Percentiles rank a stretch among this genome's conserved stretches.
Conservation (phyloP, 2,888 invertebrate genomes). For the Nesidiocoris tenuis region DNA sequence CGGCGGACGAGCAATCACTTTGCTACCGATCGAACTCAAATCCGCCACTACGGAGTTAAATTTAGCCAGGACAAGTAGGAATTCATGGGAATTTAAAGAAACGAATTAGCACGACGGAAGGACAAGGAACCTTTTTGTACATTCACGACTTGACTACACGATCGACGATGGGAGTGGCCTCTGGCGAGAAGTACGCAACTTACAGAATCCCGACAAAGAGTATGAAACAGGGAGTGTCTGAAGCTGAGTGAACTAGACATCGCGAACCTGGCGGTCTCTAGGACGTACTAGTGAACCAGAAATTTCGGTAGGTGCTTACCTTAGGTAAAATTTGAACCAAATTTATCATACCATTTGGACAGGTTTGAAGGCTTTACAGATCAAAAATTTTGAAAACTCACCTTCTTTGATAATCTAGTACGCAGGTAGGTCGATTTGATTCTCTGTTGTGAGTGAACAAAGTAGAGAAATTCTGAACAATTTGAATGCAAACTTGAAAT, state of each 20-base stretch:
- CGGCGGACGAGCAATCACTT: not conserved
- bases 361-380: no score
- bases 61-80: not conserved
- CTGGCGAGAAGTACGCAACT: not conserved
- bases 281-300: no score
- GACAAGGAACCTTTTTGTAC: not conserved
- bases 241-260: no score
- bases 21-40: not conserved
- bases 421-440: no score
- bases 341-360: no score
- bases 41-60: not conserved
- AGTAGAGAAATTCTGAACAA: slow-evolving; percentile 68
- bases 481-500: not conserved
- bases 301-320: no score
- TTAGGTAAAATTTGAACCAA: no score
- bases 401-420: no score
- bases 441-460: no score
- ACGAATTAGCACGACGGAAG: not conserved
- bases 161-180: not conserved
- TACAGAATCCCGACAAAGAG: not conserved
- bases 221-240: not conserved
- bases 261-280: no score
- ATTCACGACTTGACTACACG: not conserved
- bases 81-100: not conserved
- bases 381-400: no score